Conservation (phyloP, 2,113 vertebrate genomes). For the Butorides virescens region DNA sequence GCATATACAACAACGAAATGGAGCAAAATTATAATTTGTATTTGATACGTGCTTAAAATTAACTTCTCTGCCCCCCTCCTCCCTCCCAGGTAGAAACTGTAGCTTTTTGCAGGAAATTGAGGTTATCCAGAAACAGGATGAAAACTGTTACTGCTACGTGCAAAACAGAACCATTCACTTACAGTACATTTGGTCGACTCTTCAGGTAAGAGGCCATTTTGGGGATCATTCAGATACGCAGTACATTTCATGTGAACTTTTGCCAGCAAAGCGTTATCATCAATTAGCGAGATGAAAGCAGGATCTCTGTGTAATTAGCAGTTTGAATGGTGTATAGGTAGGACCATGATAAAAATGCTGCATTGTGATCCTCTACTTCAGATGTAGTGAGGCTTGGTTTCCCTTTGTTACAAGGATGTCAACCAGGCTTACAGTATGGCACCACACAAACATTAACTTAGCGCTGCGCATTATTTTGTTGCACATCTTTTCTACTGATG, state of each 20-base stretch:
- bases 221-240: not conserved
- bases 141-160: conserved; percentile 73
- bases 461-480: not conserved
- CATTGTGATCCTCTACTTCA: not conserved
- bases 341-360: not conserved
- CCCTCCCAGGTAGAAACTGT: conserved; percentile 54
- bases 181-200: conserved; percentile 69
- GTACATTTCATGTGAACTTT: fast-evolving
- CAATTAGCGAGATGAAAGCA: not conserved
- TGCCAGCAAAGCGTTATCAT: not conserved
- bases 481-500: not conserved
- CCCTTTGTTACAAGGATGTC: not conserved
- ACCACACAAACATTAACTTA: not conserved
- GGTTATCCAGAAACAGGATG: conserved; percentile 1
- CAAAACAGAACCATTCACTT: conserved; percentile 58
- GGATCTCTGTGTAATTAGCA: not conserved
- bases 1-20: not conserved
- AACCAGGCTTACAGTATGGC: not conserved
- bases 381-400: not conserved
- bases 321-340: not conserved
- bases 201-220: conserved; percentile 60
- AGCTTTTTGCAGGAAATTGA: conserved; percentile 63
- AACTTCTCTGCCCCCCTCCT: not conserved
- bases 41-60: not conserved
- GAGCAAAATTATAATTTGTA: not conserved